Base-by-base conservation (phyloP, 2,888 invertebrate species). In the Drosophila testacea region DNA sequence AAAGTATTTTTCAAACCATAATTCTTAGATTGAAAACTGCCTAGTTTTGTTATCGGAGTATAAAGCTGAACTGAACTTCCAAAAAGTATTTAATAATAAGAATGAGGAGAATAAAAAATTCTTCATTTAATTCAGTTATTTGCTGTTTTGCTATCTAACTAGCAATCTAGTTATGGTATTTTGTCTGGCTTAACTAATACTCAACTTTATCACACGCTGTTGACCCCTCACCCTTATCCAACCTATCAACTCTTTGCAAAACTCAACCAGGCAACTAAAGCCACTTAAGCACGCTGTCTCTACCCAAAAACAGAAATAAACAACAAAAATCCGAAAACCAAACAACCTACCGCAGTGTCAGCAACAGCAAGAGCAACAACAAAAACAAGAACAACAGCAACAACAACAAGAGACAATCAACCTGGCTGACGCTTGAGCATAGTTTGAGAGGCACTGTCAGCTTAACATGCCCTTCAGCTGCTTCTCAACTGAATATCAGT, bases 271-370 rank as follows among this genome's bases (percentile, higher is more conserved):
- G 59, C 65, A 65, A 34, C 79, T 69, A 78, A 78, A 69, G 74
- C 80, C 89, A 85, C 89, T 85, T 89, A 75, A 84, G 73, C 85
- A 89, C 85, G 85, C 71, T 74, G 74, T 62, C 34, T 52, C 28
- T 39, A 13, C 16, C 68, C 52, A 51, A 61, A 65, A 78, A 50
- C 39, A 50, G 65, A 79, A 69, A 38, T 47, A 41, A 62, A 32
- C 47, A 57, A 59, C 36, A 50, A 62, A 63, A 59, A 56, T 36
- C 61, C 57, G 56, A 83, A 84, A 83, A 62, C 42, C 63, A 79
- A 85, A 85, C 72, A 79, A 82, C 83, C 88, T 83, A 83, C 83
- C 83, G 88, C 88, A 88, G 88, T 38, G 44, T 13, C 70, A 63
- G 28, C 42, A 59, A 13, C 38, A 67, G 10, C 46, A 55, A n/a